These are phyloP conservation scores for Tenualosa thibaudeaui DNA, from an alignment of 2,797 vertebrate species.

Conservation along the genomic window DNA sequence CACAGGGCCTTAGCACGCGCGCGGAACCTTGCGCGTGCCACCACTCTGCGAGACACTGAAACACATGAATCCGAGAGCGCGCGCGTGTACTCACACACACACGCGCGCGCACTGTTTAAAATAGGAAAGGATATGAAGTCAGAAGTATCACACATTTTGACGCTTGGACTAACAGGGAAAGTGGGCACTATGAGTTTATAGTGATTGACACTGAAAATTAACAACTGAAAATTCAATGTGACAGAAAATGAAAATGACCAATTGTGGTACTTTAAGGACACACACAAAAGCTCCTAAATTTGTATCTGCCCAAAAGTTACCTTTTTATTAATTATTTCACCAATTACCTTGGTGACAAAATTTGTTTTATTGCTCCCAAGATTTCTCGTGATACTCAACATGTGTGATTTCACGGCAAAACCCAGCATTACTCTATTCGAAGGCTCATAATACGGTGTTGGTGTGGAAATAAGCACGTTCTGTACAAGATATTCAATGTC, in stretches of 20 bases:
- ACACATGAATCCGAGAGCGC: neutral
- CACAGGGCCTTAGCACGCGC: neutral
- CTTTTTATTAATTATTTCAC: neutral
- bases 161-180: neutral
- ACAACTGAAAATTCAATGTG: neutral
- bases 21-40: slow-evolving; percentile 9
- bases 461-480: neutral
- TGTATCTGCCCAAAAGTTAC: neutral
- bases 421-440: neutral
- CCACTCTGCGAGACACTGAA: neutral
- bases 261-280: neutral
- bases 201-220: neutral
- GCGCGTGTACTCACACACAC: neutral
- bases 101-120: slow-evolving; percentile 1
- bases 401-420: neutral
- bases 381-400: neutral
- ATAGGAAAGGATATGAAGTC: slow-evolving; percentile 16
- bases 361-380: neutral
- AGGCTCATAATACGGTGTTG: neutral
- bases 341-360: neutral
- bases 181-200: neutral
- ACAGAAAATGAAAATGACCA: neutral
- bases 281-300: neutral
- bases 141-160: neutral
- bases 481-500: neutral